These are phyloP conservation scores for Promerops cafer DNA, from an alignment of 2,113 vertebrate species.

Conservation along the genomic window DNA sequence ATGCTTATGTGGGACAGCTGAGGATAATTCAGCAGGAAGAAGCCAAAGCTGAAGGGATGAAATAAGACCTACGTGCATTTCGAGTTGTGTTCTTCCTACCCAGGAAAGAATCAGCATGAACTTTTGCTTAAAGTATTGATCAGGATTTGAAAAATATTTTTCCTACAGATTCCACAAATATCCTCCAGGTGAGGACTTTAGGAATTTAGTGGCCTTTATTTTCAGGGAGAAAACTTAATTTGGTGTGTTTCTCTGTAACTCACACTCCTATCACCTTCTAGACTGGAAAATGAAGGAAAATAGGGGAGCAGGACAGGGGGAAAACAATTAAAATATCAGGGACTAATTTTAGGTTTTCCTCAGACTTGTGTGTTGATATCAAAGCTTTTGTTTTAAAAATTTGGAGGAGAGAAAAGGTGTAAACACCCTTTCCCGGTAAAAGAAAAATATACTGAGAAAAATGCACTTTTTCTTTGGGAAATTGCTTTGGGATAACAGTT, in stretches of 20 bases:
- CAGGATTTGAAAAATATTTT: background rate
- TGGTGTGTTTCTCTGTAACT: background rate
- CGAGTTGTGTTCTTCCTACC: background rate
- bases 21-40: background rate
- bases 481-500: background rate
- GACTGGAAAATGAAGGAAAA: background rate
- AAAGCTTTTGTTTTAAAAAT: background rate
- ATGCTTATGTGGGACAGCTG: background rate
- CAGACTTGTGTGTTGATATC: background rate
- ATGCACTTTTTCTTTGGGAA: background rate
- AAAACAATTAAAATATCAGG: background rate
- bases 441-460: background rate
- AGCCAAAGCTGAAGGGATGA: background rate
- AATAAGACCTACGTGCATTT: background rate
- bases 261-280: background rate
- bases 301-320: fast-evolving
- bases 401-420: background rate
- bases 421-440: fast-evolving
- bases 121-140: background rate
- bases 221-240: background rate
- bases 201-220: background rate
- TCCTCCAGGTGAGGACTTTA: background rate
- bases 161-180: background rate
- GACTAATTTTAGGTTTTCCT: background rate
- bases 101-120: background rate